A percentile compares a stretch with the other conserved stretches of the same genome.
Conservation (phyloP, 30 jellyfish, hydroid and myxozoan species). For the Euphysa ruthae region DNA sequence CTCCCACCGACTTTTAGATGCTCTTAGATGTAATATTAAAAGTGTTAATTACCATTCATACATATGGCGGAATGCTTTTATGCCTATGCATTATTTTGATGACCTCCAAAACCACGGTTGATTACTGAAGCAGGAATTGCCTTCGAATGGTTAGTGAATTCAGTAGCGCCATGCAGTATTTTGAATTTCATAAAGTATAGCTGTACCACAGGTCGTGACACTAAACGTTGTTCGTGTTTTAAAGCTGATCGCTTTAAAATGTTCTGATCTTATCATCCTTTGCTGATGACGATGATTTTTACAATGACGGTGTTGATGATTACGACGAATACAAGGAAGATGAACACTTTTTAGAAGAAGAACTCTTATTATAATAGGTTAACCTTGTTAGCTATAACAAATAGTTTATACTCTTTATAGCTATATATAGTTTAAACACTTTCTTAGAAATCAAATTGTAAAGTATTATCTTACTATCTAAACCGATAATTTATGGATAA, state of each 20-base stretch:
- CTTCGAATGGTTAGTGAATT: conserved; percentile 17
- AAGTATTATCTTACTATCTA: not conserved
- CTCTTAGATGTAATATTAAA: conserved; percentile 20
- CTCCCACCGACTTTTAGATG: conserved; percentile 49
- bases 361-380: not conserved
- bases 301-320: conserved; percentile 15
- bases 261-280: conserved; percentile 31
- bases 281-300: not conserved
- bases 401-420: not conserved
- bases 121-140: conserved; percentile 11
- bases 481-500: not conserved
- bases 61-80: conserved; percentile 46
- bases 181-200: conserved; percentile 30
- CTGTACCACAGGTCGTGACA: conserved; percentile 44
- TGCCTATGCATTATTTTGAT: conserved; percentile 19
- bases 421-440: not conserved
- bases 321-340: conserved; percentile 10
- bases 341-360: not conserved
- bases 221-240: conserved; percentile 43
- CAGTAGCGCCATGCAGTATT: conserved; percentile 43
- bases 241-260: conserved; percentile 31
- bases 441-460: no score
- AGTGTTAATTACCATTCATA: conserved; percentile 46
- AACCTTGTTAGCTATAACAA: not conserved
- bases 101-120: conserved; percentile 21